Evolutionary conservation across 2,797 vertebrate species (phyloP).

Genomic region (Atherinosoma microstoma): DNA sequence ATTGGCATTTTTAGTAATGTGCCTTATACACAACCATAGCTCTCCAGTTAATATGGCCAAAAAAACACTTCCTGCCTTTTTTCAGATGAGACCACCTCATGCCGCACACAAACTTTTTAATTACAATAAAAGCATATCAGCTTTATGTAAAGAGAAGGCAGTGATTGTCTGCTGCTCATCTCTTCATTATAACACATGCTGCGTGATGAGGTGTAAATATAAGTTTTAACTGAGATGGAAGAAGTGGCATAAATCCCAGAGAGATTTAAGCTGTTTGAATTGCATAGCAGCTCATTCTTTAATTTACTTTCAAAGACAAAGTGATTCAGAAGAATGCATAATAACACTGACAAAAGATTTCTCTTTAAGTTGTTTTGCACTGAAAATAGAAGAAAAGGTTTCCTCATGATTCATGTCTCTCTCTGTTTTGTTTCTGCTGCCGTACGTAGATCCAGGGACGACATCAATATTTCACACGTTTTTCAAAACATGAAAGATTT

Average conservation of each 20-base stretch:
- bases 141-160: slow-evolving; percentile 1
- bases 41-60: neutral
- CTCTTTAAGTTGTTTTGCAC: slow-evolving; percentile 32
- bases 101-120: neutral
- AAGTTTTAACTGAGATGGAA: slow-evolving; percentile 26
- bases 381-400: slow-evolving; percentile 18
- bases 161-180: neutral
- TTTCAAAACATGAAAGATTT: slow-evolving; percentile 53
- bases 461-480: slow-evolving; percentile 55
- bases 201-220: slow-evolving; percentile 11
- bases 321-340: slow-evolving; percentile 18
- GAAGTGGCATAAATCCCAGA: slow-evolving; percentile 12
- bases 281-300: slow-evolving; percentile 12
- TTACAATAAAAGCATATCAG: neutral
- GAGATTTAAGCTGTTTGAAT: slow-evolving; percentile 18
- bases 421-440: slow-evolving; percentile 19
- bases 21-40: neutral
- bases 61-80: neutral
- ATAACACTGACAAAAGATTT: slow-evolving; percentile 10
- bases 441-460: slow-evolving; percentile 38
- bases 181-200: slow-evolving; percentile 3
- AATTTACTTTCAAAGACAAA: slow-evolving; percentile 35
- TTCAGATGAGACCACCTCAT: slow-evolving; percentile 4
- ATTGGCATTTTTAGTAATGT: slow-evolving; percentile 40
- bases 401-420: slow-evolving; percentile 37